Evolutionary conservation across 2,797 vertebrate species (phyloP).

Genomic region (Centropyge bicolor): DNA sequence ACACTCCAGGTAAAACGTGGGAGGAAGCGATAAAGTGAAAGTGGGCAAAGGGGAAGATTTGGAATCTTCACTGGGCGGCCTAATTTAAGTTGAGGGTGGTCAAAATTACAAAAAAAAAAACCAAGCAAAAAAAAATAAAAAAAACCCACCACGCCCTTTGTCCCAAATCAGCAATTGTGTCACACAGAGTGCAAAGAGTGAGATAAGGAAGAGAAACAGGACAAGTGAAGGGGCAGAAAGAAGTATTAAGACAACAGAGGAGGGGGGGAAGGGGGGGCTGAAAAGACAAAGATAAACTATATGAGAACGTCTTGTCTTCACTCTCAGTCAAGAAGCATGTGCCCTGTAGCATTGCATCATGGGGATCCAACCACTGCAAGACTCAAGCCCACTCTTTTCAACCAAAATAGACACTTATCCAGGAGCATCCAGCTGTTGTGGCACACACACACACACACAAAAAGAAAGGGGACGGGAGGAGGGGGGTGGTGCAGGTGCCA

Average conservation of each 20-base stretch:
- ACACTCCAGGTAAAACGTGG: conserved; percentile 34
- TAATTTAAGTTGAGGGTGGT: conserved; percentile 24
- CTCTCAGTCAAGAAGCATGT: conserved; percentile 31
- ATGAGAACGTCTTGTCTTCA: conserved; percentile 19
- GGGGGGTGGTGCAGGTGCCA: conserved; percentile 15
- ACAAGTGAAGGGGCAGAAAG: background rate
- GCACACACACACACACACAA: conserved; percentile 5
- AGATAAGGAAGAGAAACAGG: conserved; percentile 12
- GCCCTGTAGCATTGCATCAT: conserved; percentile 38
- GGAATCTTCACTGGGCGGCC: conserved; percentile 17
- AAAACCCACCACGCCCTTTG: conserved; percentile 24
- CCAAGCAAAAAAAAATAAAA: conserved; percentile 14
- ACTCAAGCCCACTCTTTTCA: conserved; percentile 28
- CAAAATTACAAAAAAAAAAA: conserved; percentile 40
- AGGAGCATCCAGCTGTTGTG: conserved; percentile 59
- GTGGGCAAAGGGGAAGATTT: conserved; percentile 15
- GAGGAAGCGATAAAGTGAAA: conserved; percentile 22
- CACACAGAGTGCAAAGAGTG: background rate
- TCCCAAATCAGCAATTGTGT: conserved; percentile 27
- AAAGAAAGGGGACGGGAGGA: background rate
- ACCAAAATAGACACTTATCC: conserved; percentile 49
- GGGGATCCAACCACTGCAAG: conserved; percentile 25
- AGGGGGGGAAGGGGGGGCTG: background rate
- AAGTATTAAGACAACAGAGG: background rate
- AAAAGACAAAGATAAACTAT: background rate